phyloP scores from a whole-genome alignment of 1,140 invertebrate genomes.

The Rhopalosiphum padi region DNA sequence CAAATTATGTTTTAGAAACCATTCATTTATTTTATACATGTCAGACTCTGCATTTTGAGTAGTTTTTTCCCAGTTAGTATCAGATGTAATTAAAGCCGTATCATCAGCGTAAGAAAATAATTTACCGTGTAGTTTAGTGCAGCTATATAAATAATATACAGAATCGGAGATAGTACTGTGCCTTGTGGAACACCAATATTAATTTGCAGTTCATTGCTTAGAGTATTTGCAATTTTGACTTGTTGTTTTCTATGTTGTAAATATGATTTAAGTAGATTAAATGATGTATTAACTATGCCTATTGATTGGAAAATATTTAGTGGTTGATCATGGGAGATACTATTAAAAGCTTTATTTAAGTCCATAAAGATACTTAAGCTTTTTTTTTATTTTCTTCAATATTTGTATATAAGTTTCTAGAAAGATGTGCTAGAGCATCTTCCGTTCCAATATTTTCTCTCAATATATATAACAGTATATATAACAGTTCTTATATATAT shows the following conservation, averaged over 20 bases:
- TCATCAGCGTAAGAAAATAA: not conserved
- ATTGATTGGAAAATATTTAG: not conserved
- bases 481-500: too few species aligned
- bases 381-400: not conserved
- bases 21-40: not conserved
- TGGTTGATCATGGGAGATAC: not conserved
- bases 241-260: not conserved
- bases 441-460: not conserved
- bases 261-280: conserved; percentile 17
- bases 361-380: not conserved
- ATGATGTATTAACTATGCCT: not conserved
- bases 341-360: not conserved
- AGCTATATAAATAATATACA: not conserved
- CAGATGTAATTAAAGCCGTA: not conserved
- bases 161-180: not conserved
- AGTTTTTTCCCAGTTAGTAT: not conserved
- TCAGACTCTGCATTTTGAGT: not conserved
- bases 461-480: too few species aligned
- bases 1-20: not conserved
- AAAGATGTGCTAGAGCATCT: not conserved
- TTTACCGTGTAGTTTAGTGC: not conserved
- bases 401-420: not conserved
- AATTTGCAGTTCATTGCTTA: not conserved
- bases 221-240: not conserved
- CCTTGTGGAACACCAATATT: not conserved